Evolutionary conservation across 2,888 invertebrate genomes (phyloP).

Genomic region (Ariolimax columbianus): DNA sequence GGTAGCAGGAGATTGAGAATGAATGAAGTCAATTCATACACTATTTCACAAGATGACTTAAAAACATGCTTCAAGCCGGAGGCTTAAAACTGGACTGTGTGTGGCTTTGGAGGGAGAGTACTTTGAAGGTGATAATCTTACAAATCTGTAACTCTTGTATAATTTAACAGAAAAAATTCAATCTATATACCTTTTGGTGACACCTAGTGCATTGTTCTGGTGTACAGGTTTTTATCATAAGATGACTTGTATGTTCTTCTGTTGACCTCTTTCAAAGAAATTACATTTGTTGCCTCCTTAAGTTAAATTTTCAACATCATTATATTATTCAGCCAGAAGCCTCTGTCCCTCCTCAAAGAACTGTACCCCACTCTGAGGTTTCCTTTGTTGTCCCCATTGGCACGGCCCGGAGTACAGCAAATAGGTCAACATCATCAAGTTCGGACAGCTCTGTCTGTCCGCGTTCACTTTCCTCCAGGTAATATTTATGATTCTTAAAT

Average conservation of each 20-base stretch:
- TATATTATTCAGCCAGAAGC: not conserved
- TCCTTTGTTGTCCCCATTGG: slow-evolving; percentile 17
- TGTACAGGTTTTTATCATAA: too few relatives aligned
- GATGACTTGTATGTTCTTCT: too few relatives aligned
- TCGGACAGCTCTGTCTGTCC: slow-evolving; percentile 24
- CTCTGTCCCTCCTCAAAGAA: not conserved
- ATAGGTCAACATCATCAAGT: slow-evolving; percentile 16
- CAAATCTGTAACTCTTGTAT: too few relatives aligned
- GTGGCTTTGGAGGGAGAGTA: not conserved
- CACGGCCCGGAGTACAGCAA: not conserved
- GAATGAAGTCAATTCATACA: too few relatives aligned
- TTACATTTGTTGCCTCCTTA: not conserved
- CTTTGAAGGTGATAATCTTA: not conserved
- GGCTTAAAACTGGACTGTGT: not conserved
- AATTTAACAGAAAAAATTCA: too few relatives aligned
- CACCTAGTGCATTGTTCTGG: too few relatives aligned
- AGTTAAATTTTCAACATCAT: not conserved
- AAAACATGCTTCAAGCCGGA: too few relatives aligned
- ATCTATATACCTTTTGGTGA: too few relatives aligned
- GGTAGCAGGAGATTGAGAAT: too few relatives aligned
- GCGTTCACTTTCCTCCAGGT: slow-evolving; percentile 33
- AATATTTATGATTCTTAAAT: too few relatives aligned
- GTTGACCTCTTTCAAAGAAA: not conserved
- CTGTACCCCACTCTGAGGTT: not conserved
- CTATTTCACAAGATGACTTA: not conserved